Base-by-base conservation (phyloP, 2,113 vertebrate genomes). In the Psilopogon haemacephalus region DNA sequence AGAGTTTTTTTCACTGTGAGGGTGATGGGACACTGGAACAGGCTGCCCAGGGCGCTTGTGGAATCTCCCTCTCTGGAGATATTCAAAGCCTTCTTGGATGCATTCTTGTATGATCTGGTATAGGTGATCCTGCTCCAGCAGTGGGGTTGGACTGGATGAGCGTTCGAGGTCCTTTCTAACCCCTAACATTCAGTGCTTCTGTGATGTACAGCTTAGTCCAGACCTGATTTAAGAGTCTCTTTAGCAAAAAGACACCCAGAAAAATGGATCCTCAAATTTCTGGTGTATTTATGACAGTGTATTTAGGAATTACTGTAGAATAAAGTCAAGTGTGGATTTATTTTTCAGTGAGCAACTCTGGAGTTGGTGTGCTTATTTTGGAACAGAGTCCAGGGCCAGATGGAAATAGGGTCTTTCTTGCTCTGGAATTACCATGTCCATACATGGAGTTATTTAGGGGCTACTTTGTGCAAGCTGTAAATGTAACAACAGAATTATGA, bases 401-500 rank as follows among this genome's bases (percentile, higher is more conserved):
- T 15, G 52, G 80, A 92, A 92, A 48, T 44, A 65, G 48, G 54
- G 24, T 91, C 54, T 92, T 93, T 84, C 48, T 77, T 90, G 64
- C 71, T 90, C 18, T 15, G 60, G 60, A 88, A 42, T 86, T 58
- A 38, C 42, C 1, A 1, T 75, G 44, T 78, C 94, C 88, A 44
- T 94, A 94, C 76, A 94, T 88, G 92, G 92, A 88, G 8, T 90
- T 93, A 90, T 54, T 90, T 88, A 23, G 24, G 92, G 38, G 30
- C 76, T 88, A 32, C 27, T 71, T 89, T 68, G 33, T 21, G 14
- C 10, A 58, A 90, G 26, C 19, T 89, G 80, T 71, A 59, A 80
- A 91, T 8, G 9, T 6, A 73, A 42, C 37, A 65, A 38, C 35
- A n/a, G n/a, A n/a, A n/a, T n/a, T n/a, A n/a, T n/a, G n/a, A n/a